Evolutionary conservation across 2,888 invertebrate genomes (phyloP).

Genomic region (Coleophora deauratella): DNA sequence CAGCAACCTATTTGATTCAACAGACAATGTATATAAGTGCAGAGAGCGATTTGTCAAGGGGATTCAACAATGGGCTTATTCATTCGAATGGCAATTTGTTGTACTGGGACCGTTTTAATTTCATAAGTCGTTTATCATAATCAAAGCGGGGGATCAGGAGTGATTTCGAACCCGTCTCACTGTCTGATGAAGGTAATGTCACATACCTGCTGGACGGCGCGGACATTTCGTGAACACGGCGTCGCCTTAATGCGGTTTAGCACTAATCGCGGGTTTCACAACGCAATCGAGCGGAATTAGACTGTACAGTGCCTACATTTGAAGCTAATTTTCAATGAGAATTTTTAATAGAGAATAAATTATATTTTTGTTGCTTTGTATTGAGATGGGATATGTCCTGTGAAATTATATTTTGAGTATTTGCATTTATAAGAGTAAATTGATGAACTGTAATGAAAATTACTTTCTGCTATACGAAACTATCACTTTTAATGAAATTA

Average conservation of each 20-base stretch:
- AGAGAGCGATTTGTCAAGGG: constrained; percentile 68
- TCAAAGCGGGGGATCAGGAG: constrained; percentile 48
- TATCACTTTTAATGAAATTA: too few species aligned
- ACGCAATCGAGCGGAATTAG: background rate
- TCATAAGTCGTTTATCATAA: constrained; percentile 74
- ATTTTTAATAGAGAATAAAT: too few species aligned
- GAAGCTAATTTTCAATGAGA: too few species aligned
- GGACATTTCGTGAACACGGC: constrained; percentile 43
- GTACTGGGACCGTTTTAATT: constrained; percentile 71
- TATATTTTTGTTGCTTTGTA: too few species aligned
- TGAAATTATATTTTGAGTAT: too few species aligned
- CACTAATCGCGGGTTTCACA: constrained; percentile 2
- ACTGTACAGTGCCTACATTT: too few species aligned
- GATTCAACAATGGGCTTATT: constrained; percentile 67
- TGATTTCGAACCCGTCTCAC: constrained; percentile 62
- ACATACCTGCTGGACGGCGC: constrained; percentile 61
- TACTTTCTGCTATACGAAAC: too few species aligned
- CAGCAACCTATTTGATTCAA: constrained; percentile 60
- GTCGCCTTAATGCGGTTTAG: constrained; percentile 26
- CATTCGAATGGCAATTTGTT: constrained; percentile 71
- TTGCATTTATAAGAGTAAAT: too few species aligned
- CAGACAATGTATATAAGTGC: constrained; percentile 62
- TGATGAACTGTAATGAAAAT: too few species aligned
- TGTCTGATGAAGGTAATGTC: constrained; percentile 63
- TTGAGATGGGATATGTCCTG: too few species aligned